phyloP scores from a whole-genome alignment of 2,888 invertebrate species.

The Smittia aterrima region DNA sequence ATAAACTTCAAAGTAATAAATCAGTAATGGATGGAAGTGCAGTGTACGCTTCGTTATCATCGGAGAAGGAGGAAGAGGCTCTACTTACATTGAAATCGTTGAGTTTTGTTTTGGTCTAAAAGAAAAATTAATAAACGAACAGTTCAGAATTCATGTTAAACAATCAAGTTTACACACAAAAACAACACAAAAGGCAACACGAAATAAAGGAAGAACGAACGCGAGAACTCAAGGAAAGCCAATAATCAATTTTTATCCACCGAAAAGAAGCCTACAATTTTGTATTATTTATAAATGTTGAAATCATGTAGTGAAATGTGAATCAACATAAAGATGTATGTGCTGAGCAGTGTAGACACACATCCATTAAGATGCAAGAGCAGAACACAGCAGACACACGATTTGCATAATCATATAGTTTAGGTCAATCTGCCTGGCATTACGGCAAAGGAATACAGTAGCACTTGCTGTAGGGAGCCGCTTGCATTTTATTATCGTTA shows the following conservation, averaged over 20 bases:
- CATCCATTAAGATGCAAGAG: constrained; percentile 39
- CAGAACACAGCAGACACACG: constrained; percentile 39
- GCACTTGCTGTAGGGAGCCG: constrained; percentile 37
- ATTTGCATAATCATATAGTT: constrained; percentile 42
- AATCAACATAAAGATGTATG: constrained; percentile 25
- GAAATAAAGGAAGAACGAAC: too few relatives aligned
- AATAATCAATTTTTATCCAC: constrained; percentile 40
- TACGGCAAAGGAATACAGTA: constrained; percentile 29
- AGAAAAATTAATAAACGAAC: constrained; percentile 27
- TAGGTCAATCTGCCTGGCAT: constrained; percentile 39
- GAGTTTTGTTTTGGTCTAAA: constrained; percentile 40
- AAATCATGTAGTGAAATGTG: constrained; percentile 29
- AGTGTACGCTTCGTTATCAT: not conserved
- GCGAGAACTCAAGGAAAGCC: not conserved
- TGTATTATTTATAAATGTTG: constrained; percentile 32
- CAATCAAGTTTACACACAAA: constrained; percentile 31
- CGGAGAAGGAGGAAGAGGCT: not conserved
- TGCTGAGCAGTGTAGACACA: constrained; percentile 31
- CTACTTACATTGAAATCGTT: constrained; percentile 41
- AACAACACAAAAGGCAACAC: constrained; percentile 9
- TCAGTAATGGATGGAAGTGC: constrained; percentile 18
- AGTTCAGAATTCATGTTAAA: constrained; percentile 36
- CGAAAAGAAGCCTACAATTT: constrained; percentile 40
- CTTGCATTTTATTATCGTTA: constrained; percentile 37
- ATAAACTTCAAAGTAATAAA: constrained; percentile 4